These are phyloP conservation scores for Tupaia chinensis DNA, from an alignment of 2,113 vertebrate species.

Conservation along the genomic window DNA sequence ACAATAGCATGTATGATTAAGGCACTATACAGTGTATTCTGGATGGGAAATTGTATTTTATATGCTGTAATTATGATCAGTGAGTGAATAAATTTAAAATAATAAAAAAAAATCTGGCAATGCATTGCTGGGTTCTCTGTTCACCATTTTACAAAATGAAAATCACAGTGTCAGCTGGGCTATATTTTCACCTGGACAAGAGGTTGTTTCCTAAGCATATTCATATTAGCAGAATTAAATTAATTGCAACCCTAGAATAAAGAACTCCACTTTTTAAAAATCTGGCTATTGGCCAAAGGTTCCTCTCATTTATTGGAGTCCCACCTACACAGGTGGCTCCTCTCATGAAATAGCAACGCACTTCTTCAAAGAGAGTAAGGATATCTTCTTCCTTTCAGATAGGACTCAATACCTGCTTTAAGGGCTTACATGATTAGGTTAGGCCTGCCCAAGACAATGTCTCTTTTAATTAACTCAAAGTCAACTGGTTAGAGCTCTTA, in stretches of 20 bases:
- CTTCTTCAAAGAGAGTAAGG: background rate
- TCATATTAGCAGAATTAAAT: background rate
- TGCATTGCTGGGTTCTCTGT: background rate
- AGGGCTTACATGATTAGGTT: background rate
- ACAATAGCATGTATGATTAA: no score
- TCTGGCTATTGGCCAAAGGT: background rate
- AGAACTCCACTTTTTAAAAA: background rate
- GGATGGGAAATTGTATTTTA: no score
- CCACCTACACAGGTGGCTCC: background rate
- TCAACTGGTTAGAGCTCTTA: background rate
- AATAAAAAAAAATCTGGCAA: background rate
- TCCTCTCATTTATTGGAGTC: background rate
- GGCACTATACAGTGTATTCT: no score
- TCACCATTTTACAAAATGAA: background rate
- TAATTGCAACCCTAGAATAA: background rate
- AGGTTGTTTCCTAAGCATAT: background rate
- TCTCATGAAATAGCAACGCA: background rate
- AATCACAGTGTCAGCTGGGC: background rate
- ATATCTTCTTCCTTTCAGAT: background rate
- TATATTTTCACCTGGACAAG: background rate
- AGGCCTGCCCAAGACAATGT: background rate
- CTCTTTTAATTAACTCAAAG: conserved; percentile 28
- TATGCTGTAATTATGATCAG: no score
- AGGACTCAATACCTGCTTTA: background rate
- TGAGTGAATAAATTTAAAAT: no score